These are phyloP conservation scores for Borostomias antarcticus DNA, from an alignment of 2,797 vertebrate species.

Conservation along the genomic window DNA sequence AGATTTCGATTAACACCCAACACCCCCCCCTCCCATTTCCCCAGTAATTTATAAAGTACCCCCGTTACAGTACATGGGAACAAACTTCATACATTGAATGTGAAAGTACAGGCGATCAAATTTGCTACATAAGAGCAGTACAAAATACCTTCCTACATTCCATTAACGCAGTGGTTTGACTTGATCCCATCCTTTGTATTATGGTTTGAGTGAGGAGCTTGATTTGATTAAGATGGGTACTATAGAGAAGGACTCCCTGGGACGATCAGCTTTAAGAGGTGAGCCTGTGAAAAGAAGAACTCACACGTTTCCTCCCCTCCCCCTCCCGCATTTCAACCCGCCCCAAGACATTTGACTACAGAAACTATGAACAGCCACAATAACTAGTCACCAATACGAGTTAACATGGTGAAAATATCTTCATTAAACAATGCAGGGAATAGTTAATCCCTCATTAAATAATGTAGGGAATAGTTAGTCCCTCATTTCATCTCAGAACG, in stretches of 20 bases:
- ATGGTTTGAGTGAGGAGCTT: conserved; percentile 53
- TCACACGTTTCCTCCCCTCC: conserved; percentile 67
- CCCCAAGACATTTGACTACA: conserved; percentile 3
- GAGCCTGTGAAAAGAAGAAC: conserved; percentile 80
- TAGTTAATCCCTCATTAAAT: conserved; percentile 67
- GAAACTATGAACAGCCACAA: too few species aligned
- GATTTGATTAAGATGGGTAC: conserved; percentile 52
- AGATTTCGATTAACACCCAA: conserved; percentile 75
- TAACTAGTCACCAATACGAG: conserved; percentile 9
- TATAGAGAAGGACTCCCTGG: conserved; percentile 57
- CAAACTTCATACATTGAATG: conserved; percentile 12
- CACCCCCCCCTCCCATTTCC: conserved; percentile 55
- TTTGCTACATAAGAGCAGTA: conserved; percentile 40
- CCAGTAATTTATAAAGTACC: conserved; percentile 27
- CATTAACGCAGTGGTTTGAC: conserved; percentile 53
- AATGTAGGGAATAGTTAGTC: conserved; percentile 71
- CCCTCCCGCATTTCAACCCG: conserved; percentile 32
- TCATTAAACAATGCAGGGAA: conserved; percentile 51
- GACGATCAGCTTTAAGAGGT: conserved; percentile 58
- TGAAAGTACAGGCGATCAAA: conserved; percentile 11
- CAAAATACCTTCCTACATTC: conserved; percentile 74
- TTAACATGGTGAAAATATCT: conserved; percentile 23
- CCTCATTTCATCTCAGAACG: conserved; percentile 74
- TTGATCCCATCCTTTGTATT: conserved; percentile 59
- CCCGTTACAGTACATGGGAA: conserved; percentile 33